Evolutionary conservation across 1,140 invertebrate species (phyloP).

Genomic region (Elymnias hypermnestra): DNA sequence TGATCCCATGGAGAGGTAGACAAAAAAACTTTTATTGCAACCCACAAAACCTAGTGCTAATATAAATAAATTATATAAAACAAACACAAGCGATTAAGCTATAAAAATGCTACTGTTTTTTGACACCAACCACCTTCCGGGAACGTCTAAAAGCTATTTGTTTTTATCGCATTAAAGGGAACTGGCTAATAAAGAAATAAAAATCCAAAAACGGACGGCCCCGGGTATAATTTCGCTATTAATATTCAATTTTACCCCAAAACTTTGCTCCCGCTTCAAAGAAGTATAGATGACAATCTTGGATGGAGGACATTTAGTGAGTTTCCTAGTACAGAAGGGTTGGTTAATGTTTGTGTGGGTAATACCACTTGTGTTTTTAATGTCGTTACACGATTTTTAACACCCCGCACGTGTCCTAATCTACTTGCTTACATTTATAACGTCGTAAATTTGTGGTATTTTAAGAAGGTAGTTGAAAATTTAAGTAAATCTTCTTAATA

Average conservation of each 20-base stretch:
- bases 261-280: slow-evolving; percentile 61
- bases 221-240: slow-evolving; percentile 69
- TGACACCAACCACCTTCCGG: slow-evolving; percentile 54
- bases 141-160: slow-evolving; percentile 65
- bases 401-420: slow-evolving; percentile 17
- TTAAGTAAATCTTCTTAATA: no score
- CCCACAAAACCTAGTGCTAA: slow-evolving; percentile 34
- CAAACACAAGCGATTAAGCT: slow-evolving; percentile 60
- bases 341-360: slow-evolving; percentile 13
- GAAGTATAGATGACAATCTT: slow-evolving; percentile 68
- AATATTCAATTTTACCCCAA: slow-evolving; percentile 72
- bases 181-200: slow-evolving; percentile 70
- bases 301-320: slow-evolving; percentile 46
- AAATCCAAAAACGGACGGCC: slow-evolving; percentile 42
- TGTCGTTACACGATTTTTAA: slow-evolving; percentile 12
- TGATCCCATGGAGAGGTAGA: background rate
- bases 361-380: background rate
- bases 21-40: slow-evolving; percentile 28
- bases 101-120: slow-evolving; percentile 73
- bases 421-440: background rate
- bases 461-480: background rate
- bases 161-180: slow-evolving; percentile 66
- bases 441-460: background rate
- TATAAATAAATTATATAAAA: slow-evolving; percentile 50
- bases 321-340: slow-evolving; percentile 56